phyloP scores from a whole-genome alignment of 2,113 vertebrate genomes.

The Percina caprodes region DNA sequence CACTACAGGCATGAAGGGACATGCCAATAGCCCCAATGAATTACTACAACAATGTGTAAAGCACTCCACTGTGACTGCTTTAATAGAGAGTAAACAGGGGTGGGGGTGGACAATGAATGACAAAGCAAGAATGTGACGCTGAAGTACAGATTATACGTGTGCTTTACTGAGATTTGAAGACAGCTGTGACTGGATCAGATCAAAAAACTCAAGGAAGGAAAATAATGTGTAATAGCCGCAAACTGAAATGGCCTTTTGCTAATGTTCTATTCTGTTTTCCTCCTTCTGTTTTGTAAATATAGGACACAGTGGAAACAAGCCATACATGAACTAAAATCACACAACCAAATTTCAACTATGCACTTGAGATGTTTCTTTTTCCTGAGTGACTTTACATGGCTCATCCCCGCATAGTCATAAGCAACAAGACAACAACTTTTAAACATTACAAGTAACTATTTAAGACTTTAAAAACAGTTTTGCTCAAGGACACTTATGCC shows the following conservation, averaged over 20 bases:
- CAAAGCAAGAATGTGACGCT: constrained; percentile 23
- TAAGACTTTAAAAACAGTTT: constrained; percentile 4
- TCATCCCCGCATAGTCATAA: constrained; percentile 33
- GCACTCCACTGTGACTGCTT: constrained; percentile 30
- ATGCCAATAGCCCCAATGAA: constrained; percentile 61
- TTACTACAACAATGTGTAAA: constrained; percentile 79
- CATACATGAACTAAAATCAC: neutral
- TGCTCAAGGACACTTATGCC: neutral
- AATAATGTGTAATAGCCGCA: constrained; percentile 28
- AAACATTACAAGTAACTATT: constrained; percentile 1
- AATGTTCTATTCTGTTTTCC: neutral
- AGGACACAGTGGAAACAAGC: neutral
- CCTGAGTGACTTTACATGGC: constrained; percentile 30
- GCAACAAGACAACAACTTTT: constrained; percentile 39
- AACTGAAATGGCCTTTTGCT: constrained; percentile 8
- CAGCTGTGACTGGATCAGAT: neutral
- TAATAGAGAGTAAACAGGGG: constrained; percentile 31
- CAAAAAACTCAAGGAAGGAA: neutral
- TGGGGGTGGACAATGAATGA: constrained; percentile 31
- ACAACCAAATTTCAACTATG: neutral
- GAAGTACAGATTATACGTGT: constrained; percentile 8
- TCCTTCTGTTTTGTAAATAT: neutral
- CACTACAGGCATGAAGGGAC: constrained; percentile 52
- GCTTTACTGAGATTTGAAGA: neutral
- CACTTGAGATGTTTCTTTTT: constrained; percentile 13